These are phyloP conservation scores for Euphonia xanthogaster DNA, from an alignment of 2,797 vertebrate species.

Conservation along the genomic window DNA sequence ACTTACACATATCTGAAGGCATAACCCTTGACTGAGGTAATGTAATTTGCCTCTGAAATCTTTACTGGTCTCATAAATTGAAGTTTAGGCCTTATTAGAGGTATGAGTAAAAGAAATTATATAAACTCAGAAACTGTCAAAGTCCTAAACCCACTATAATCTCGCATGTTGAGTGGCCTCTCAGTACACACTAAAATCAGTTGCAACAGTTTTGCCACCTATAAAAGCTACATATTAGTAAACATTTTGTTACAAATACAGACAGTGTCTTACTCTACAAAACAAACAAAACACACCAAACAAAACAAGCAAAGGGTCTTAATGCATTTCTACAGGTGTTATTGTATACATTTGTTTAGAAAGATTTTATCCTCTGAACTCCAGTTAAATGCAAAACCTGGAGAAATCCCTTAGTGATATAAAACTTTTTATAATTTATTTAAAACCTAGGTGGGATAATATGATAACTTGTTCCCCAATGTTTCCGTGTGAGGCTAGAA, in stretches of 20 bases:
- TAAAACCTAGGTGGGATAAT: not conserved
- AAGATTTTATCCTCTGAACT: not conserved
- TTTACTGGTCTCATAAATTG: not conserved
- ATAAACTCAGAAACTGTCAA: not conserved
- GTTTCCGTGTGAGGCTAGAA: not conserved
- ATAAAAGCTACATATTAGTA: not conserved
- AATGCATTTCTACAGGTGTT: not conserved
- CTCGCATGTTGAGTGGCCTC: not conserved
- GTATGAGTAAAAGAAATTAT: constrained; percentile 4
- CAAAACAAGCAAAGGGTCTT: not conserved
- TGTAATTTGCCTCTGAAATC: not conserved
- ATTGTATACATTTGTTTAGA: not conserved
- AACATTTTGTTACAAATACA: not conserved
- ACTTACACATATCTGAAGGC: not conserved
- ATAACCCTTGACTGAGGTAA: not conserved
- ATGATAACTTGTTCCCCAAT: not conserved
- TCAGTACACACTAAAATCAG: not conserved
- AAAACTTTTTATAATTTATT: not conserved
- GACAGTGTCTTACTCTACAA: not conserved
- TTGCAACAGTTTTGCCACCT: not conserved
- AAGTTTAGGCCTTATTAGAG: not conserved
- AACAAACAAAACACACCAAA: not conserved
- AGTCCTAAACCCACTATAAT: not conserved
- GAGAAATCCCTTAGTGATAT: not conserved
- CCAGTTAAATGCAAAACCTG: not conserved